Evolutionary conservation across 2,113 vertebrate genomes (phyloP).

Genomic region (Brienomyrus longianalis): DNA sequence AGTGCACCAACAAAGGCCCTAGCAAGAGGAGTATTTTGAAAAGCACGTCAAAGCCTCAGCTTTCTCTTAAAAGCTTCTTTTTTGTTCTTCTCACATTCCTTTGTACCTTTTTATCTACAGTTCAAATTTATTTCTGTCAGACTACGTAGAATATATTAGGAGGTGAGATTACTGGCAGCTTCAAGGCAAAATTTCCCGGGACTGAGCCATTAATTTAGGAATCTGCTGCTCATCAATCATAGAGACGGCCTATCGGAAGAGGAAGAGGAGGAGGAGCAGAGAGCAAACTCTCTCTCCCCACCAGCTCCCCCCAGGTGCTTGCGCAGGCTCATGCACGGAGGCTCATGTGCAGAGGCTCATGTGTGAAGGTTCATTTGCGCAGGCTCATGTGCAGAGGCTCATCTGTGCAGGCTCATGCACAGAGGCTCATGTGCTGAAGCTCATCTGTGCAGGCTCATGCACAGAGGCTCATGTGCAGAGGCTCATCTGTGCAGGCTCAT

Average conservation of each 20-base stretch:
- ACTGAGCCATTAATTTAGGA: background rate
- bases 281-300: background rate
- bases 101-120: background rate
- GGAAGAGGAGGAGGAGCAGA: background rate
- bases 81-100: background rate
- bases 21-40: background rate
- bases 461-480: too few relatives aligned
- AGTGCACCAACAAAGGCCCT: background rate
- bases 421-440: too few relatives aligned
- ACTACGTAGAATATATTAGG: background rate
- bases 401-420: too few relatives aligned
- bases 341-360: background rate
- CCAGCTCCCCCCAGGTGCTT: background rate
- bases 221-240: constrained; percentile 8
- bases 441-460: too few relatives aligned
- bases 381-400: too few relatives aligned
- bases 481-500: too few relatives aligned
- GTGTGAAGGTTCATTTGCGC: too few relatives aligned
- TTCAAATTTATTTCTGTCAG: constrained; percentile 12
- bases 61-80: background rate
- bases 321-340: background rate
- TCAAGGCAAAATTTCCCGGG: background rate
- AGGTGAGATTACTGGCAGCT: background rate
- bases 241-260: background rate
- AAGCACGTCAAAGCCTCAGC: background rate